Evolutionary conservation across 2,888 invertebrate genomes (phyloP).

Genomic region (Malthinus seriepunctatus): DNA sequence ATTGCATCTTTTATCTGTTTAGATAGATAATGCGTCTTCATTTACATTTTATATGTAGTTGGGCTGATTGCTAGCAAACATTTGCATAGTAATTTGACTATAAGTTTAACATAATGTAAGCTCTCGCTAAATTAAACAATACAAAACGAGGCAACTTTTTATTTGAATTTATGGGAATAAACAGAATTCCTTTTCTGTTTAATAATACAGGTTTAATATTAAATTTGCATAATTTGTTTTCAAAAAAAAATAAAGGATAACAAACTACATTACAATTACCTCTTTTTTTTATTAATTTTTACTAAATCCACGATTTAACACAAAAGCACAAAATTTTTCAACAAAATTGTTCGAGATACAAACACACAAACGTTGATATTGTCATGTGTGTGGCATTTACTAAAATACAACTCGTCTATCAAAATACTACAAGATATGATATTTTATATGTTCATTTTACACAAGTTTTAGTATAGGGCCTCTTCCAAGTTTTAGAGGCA

Average conservation of each 20-base stretch:
- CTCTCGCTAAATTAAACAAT: constrained; percentile 9
- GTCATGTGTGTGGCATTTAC: constrained; percentile 31
- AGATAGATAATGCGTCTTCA: constrained; percentile 34
- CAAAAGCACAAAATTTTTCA: neutral
- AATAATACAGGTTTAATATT: too few relatives aligned
- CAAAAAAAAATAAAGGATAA: neutral
- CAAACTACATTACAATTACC: neutral
- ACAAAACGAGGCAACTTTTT: constrained; percentile 11
- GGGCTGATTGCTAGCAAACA: constrained; percentile 36
- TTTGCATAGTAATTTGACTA: constrained; percentile 45
- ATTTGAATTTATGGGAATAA: neutral
- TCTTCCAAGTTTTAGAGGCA: constrained; percentile 44
- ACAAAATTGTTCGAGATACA: neutral
- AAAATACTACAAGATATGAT: constrained; percentile 42
- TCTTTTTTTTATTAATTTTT: too few relatives aligned
- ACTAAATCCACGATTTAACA: neutral
- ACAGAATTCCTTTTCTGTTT: neutral
- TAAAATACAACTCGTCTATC: constrained; percentile 45
- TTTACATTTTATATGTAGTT: constrained; percentile 38
- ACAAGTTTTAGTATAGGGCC: constrained; percentile 51
- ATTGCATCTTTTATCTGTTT: constrained; percentile 24
- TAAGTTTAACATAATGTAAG: constrained; percentile 29
- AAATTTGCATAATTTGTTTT: constrained; percentile 5
- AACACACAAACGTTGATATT: constrained; percentile 5
- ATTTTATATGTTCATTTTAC: constrained; percentile 56